These are phyloP conservation scores for Corythornis cristatus DNA, from an alignment of 2,113 vertebrate genomes.

Conservation along the genomic window DNA sequence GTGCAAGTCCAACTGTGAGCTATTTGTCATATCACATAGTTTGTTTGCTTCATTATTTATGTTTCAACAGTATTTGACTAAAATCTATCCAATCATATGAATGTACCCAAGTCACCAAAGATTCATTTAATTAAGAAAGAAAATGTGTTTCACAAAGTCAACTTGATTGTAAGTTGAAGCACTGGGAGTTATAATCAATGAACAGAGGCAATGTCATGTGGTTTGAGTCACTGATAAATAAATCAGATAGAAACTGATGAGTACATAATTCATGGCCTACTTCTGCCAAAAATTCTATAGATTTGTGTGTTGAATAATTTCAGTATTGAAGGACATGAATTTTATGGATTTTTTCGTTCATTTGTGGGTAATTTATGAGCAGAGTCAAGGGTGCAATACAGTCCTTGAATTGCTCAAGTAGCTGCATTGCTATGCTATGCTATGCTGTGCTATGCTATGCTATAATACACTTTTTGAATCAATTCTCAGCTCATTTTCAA, in stretches of 20 bases:
- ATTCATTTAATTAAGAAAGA: background rate
- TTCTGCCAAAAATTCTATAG: background rate
- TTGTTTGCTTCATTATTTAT: background rate
- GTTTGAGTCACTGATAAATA: background rate
- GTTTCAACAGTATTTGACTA: background rate
- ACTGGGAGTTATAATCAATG: background rate
- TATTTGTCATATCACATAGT: background rate
- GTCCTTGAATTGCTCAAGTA: background rate
- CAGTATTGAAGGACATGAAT: background rate
- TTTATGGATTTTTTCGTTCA: background rate
- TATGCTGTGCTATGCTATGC: background rate
- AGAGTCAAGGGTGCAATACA: background rate
- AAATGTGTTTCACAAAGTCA: background rate
- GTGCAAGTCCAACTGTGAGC: background rate
- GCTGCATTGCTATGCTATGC: background rate
- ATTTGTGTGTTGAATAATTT: background rate
- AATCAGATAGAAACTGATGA: background rate
- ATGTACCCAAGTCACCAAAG: background rate
- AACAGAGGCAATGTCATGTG: background rate
- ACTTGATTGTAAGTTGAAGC: background rate
- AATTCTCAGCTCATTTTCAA: background rate
- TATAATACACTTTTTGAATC: background rate
- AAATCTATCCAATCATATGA: background rate
- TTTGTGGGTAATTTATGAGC: background rate
- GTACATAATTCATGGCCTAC: background rate